Evolutionary conservation across 2,113 vertebrate species (phyloP).

Genomic region (Erinaceus europaeus): DNA sequence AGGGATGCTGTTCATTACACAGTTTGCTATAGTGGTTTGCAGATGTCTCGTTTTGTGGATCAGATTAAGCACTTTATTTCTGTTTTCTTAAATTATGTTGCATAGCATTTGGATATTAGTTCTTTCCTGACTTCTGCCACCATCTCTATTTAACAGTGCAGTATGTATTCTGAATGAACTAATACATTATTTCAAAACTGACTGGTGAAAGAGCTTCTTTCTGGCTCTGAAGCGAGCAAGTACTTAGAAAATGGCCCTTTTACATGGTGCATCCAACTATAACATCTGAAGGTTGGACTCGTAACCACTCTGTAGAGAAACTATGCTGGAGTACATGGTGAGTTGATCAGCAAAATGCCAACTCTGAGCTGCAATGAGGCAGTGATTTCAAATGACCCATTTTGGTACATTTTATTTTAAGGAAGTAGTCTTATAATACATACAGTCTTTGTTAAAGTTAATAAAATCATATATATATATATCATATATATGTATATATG

Average conservation of each 20-base stretch:
- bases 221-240: constrained; percentile 17
- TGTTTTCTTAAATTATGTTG: neutral
- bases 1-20: constrained; percentile 74
- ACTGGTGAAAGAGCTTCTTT: constrained; percentile 48
- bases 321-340: neutral
- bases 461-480: too few species aligned
- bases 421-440: constrained; percentile 5
- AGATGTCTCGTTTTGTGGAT: constrained; percentile 78
- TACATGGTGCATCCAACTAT: constrained; percentile 30
- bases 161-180: neutral
- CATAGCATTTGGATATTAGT: neutral
- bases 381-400: constrained; percentile 63
- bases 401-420: constrained; percentile 57
- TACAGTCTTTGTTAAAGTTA: constrained; percentile 51
- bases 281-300: neutral
- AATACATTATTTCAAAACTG: neutral
- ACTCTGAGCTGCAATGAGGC: constrained; percentile 51
- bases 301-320: constrained; percentile 54
- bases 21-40: constrained; percentile 74
- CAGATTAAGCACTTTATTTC: constrained; percentile 12
- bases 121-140: constrained; percentile 12
- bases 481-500: too few species aligned
- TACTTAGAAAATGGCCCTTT: constrained; percentile 23
- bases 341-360: constrained; percentile 52
- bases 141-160: neutral